phyloP scores from a whole-genome alignment of 2,888 invertebrate species.

The Sabellastarte sp. region DNA sequence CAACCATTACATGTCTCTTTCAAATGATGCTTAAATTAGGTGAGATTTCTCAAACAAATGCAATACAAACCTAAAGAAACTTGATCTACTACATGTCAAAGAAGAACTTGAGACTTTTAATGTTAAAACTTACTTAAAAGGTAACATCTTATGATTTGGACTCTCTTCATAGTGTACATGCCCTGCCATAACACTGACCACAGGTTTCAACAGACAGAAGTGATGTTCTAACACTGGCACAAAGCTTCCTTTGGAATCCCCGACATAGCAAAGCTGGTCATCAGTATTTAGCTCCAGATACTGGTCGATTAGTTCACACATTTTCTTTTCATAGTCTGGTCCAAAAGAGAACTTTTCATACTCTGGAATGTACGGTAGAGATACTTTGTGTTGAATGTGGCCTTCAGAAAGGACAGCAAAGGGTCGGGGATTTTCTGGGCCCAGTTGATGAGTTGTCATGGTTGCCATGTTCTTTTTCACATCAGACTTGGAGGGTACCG shows the following conservation, averaged over 20 bases:
- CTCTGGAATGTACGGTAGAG: constrained; percentile 36
- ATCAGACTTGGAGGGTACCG: too few relatives aligned
- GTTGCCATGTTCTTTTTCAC: too few relatives aligned
- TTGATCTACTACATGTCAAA: too few relatives aligned
- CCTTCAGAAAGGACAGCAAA: constrained; percentile 50
- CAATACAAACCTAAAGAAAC: too few relatives aligned
- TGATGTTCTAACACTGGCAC: constrained; percentile 37
- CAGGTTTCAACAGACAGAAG: constrained; percentile 50
- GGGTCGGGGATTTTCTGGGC: constrained; percentile 53
- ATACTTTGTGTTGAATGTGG: constrained; percentile 35
- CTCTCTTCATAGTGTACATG: constrained; percentile 47
- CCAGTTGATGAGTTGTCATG: constrained; percentile 37
- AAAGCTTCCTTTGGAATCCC: constrained; percentile 45
- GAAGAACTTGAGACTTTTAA: too few relatives aligned
- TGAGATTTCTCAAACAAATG: too few relatives aligned
- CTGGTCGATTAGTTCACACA: constrained; percentile 45
- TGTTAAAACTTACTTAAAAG: constrained; percentile 28
- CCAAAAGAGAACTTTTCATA: constrained; percentile 44
- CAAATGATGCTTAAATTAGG: too few relatives aligned
- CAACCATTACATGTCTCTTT: too few relatives aligned
- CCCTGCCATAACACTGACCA: constrained; percentile 46
- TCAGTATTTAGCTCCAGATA: constrained; percentile 49
- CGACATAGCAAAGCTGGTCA: constrained; percentile 51
- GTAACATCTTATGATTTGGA: constrained; percentile 37
- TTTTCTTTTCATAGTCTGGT: constrained; percentile 39